Conservation (phyloP, 30 jellyfish, hydroid and myxozoan species). For the Hydractinia echinata region DNA sequence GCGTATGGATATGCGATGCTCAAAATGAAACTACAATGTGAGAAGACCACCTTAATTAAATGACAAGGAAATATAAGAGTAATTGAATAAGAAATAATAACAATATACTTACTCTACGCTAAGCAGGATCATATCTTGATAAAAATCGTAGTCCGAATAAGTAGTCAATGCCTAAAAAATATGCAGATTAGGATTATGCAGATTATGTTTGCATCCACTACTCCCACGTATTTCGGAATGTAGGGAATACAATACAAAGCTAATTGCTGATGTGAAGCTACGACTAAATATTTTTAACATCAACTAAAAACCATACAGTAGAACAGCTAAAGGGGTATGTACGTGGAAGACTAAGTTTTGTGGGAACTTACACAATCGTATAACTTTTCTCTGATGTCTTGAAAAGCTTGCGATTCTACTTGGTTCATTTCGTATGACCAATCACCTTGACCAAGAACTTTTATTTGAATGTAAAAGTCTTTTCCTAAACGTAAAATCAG, state of each 20-base stretch:
- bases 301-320: too few relatives aligned
- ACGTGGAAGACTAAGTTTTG: not conserved
- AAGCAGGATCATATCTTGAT: conserved; percentile 70
- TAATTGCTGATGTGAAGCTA: too few relatives aligned
- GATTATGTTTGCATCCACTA: not conserved
- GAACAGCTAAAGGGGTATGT: not conserved
- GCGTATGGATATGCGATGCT: too few relatives aligned
- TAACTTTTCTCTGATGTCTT: conserved; percentile 79
- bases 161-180: conserved; percentile 61
- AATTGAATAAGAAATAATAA: not conserved
- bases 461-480: conserved; percentile 75
- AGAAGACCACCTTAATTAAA: not conserved
- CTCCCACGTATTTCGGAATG: not conserved
- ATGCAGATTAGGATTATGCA: not conserved
- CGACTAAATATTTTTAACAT: too few relatives aligned
- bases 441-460: conserved; percentile 80
- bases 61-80: not conserved
- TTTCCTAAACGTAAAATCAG: conserved; percentile 48
- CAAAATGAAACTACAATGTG: not conserved
- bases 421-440: conserved; percentile 57
- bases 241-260: not conserved
- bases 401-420: conserved; percentile 70
- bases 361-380: conserved; percentile 80
- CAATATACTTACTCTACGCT: conserved; percentile 70
- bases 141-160: conserved; percentile 75